Percentiles rank a stretch among this genome's conserved stretches.
phyloP scores from a whole-genome alignment of 2,888 invertebrate genomes.

The Lasioglossum calceatum region DNA sequence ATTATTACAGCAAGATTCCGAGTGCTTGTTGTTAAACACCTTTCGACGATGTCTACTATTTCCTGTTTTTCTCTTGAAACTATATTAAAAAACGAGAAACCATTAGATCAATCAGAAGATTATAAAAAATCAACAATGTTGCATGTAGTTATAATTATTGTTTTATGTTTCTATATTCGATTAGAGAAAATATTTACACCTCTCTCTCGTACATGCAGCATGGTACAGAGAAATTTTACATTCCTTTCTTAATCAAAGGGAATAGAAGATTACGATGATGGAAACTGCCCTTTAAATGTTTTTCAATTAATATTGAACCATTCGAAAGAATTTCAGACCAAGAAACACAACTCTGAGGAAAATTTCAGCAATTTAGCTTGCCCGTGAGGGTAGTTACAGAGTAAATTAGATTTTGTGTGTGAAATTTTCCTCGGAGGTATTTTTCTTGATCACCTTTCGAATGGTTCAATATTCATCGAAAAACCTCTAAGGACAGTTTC shows the following conservation, averaged over 20 bases:
- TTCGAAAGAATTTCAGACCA: no score
- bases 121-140: slow-evolving; percentile 60
- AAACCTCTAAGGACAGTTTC: no score
- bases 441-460: no score
- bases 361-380: no score
- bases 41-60: slow-evolving; percentile 33
- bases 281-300: no score
- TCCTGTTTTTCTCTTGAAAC: slow-evolving; percentile 36
- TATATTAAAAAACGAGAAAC: slow-evolving; percentile 56
- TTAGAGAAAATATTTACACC: slow-evolving; percentile 72
- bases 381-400: no score
- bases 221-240: slow-evolving; percentile 62
- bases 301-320: no score
- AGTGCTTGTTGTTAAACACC: slow-evolving; percentile 59
- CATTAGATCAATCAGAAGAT: slow-evolving; percentile 63
- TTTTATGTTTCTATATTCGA: slow-evolving; percentile 59
- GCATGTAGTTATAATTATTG: slow-evolving; percentile 53
- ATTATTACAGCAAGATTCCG: slow-evolving; percentile 64
- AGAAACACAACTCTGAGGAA: no score
- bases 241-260: slow-evolving; percentile 46
- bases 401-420: no score
- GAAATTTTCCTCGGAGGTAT: no score
- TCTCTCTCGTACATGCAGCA: slow-evolving; percentile 59
- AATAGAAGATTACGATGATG: no score
- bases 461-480: no score